Base-by-base conservation (phyloP, 2,113 vertebrate genomes). In the Alouatta palliata region DNA sequence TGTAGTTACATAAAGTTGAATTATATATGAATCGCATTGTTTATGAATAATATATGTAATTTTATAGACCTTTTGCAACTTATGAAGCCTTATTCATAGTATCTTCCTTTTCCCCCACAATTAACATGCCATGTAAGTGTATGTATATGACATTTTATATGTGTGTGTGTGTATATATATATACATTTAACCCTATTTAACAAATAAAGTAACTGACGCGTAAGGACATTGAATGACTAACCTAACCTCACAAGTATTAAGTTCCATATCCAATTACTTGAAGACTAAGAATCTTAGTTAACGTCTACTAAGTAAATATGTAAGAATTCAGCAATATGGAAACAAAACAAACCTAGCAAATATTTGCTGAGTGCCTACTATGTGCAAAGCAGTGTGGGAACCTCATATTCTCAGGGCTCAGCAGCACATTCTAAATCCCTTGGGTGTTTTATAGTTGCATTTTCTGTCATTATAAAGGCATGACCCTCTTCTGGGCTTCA, bases 401-500 rank as follows among this genome's bases (percentile, higher is more conserved):
- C 5, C 5, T 25, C 76, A 86, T 92, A 91, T 98, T 52, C 91
- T 97, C 84, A 71, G 85, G 87, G 64, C 96, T 96, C 86, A 93
- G 90, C 84, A 96, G 91, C 58, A 81, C 49, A 97, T 98, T 96
- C 68, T 87, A 76, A 96, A 87, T 96, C 93, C 76, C 61, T 89
- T 71, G 93, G 73, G 90, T 95, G 30, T 96, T 97, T 98, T 98
- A 98, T 97, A 96, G 94, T 98, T 97, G 96, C 83, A 93, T 97
- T 98, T 98, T 97, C 96, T 96, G 97, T 98, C 96, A 14, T 97
- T 96, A 89, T 94, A 97, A 97, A 98, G 94, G 80, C 96, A 40
- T 98, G 98, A 98, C 98, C 98, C 98, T 98, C 73, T 93, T 52
- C 98, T 98, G 98, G 98, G 98, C 97, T 81, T 92, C 66, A 96